Evolutionary conservation across 2,888 invertebrate species (phyloP).

Genomic region (Phorcus lineatus): DNA sequence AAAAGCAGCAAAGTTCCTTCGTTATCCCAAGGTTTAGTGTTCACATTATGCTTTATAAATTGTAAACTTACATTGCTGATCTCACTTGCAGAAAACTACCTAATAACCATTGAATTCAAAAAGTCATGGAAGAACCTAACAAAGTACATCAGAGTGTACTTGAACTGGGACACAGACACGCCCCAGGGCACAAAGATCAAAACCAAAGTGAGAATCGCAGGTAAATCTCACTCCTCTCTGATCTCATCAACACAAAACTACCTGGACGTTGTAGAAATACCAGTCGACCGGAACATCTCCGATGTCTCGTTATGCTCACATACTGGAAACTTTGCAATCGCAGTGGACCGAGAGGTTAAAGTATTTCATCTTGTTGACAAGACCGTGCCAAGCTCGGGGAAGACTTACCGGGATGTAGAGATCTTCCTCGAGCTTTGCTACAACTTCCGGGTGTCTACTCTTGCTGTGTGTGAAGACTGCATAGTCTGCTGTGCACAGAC

Average conservation of each 20-base stretch:
- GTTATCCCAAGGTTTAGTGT: too few relatives aligned
- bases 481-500: conserved; percentile 81
- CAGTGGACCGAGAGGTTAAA: conserved; percentile 76
- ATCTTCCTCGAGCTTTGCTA: conserved; percentile 81
- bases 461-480: conserved; percentile 83
- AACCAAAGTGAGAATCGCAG: conserved; percentile 72
- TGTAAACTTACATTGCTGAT: too few relatives aligned
- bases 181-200: conserved; percentile 80
- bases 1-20: too few relatives aligned
- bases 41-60: too few relatives aligned
- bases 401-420: conserved; percentile 60
- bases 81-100: conserved; percentile 82
- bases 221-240: conserved; percentile 51
- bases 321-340: conserved; percentile 75
- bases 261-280: conserved; percentile 84
- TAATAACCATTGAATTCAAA: conserved; percentile 81
- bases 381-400: conserved; percentile 54
- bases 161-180: conserved; percentile 82
- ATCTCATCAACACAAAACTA: conserved; percentile 28
- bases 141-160: conserved; percentile 81
- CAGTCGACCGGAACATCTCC: conserved; percentile 80
- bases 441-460: conserved; percentile 79
- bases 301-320: conserved; percentile 66
- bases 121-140: conserved; percentile 77
- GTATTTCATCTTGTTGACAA: conserved; percentile 77